Conservation (phyloP, 2,113 vertebrate genomes). For the Nannospalax galili region DNA sequence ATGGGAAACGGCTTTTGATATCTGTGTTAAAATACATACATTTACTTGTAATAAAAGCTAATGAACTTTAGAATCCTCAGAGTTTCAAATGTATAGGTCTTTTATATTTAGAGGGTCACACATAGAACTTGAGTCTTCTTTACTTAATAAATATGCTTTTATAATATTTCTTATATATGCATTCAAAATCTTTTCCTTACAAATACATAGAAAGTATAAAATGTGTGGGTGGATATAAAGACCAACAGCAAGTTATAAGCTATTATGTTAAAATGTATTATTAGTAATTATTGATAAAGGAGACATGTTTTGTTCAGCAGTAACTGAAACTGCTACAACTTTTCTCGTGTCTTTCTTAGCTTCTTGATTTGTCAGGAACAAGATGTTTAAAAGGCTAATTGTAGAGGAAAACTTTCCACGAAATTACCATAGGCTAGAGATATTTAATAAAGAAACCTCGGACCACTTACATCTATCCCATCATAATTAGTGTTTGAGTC, state of each 20-base stretch:
- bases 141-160: background rate
- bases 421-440: background rate
- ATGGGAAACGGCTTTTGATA: background rate
- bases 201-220: background rate
- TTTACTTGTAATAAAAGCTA: background rate
- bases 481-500: background rate
- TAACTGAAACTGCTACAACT: background rate
- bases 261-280: background rate
- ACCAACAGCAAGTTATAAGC: background rate
- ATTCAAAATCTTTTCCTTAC: background rate
- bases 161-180: background rate
- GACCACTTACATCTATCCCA: background rate
- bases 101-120: background rate
- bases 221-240: background rate
- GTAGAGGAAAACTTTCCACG: background rate
- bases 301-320: background rate
- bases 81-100: background rate
- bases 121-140: background rate
- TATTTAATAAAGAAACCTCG: background rate
- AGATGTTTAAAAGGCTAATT: background rate
- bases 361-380: conserved; percentile 25
- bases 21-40: background rate
- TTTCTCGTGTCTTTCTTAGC: background rate
- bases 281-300: background rate
- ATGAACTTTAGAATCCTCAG: background rate